Evolutionary conservation across 2,797 vertebrate species (phyloP).

Genomic region (Odontamblyopus lacepedii): DNA sequence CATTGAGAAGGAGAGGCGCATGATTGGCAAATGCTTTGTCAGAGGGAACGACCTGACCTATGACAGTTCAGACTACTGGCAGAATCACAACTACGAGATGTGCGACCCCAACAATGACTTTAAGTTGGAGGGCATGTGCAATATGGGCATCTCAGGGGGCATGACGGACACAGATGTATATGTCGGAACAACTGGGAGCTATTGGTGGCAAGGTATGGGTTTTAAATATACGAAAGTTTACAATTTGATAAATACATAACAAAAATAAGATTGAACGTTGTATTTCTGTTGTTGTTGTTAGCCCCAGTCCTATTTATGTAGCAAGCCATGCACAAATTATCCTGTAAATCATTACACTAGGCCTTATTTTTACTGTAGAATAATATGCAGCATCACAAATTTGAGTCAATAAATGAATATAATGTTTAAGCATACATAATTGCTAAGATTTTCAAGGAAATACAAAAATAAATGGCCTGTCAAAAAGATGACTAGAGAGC

Average conservation of each 20-base stretch:
- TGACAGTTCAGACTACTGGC: constrained; percentile 85
- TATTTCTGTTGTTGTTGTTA: neutral
- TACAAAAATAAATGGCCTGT: no score
- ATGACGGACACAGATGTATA: constrained; percentile 84
- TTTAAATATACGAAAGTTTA: neutral
- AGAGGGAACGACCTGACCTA: constrained; percentile 84
- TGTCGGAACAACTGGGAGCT: constrained; percentile 85
- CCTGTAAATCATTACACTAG: no score
- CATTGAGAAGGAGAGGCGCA: constrained; percentile 83
- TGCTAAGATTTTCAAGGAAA: no score
- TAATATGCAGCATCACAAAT: no score
- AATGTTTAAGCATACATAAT: no score
- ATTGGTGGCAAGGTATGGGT: constrained; percentile 86
- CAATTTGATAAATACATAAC: neutral
- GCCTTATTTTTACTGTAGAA: no score
- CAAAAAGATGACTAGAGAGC: no score
- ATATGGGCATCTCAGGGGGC: constrained; percentile 89
- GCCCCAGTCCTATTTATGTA: no score
- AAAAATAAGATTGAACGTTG: neutral
- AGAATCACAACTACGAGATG: constrained; percentile 82
- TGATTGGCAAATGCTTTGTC: constrained; percentile 93
- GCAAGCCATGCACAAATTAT: no score
- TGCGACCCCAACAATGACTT: constrained; percentile 83
- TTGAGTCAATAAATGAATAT: no score
- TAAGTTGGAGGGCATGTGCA: constrained; percentile 86